Percentiles rank a stretch among this genome's conserved stretches.
Conservation (phyloP, 1,140 invertebrate species). For the Drosophila auraria region DNA sequence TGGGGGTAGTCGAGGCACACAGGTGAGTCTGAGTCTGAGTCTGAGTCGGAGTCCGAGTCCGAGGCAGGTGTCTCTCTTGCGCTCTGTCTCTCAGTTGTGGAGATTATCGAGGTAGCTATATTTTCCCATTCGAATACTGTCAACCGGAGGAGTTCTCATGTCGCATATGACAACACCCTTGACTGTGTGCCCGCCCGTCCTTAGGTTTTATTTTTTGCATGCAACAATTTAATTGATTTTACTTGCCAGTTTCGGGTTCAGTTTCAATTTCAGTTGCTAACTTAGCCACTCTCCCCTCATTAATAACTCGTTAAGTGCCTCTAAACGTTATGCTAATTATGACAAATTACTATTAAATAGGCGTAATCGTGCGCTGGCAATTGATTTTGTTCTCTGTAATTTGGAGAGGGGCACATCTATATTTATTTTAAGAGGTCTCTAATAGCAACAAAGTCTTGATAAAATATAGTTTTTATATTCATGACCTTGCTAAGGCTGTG, state of each 20-base stretch:
- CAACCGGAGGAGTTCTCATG: constrained; percentile 8
- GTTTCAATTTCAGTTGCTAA: constrained; percentile 16
- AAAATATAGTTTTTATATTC: not conserved
- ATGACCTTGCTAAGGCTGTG: not conserved
- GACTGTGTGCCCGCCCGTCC: constrained; percentile 12
- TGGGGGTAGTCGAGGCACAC: constrained; percentile 16
- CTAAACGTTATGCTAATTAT: constrained; percentile 81
- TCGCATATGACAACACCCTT: constrained; percentile 41
- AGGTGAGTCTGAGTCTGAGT: constrained; percentile 16
- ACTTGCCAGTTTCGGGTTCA: constrained; percentile 24
- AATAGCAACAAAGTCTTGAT: not conserved
- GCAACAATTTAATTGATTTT: constrained; percentile 77
- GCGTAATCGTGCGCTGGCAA: constrained; percentile 66
- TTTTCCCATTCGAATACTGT: constrained; percentile 25
- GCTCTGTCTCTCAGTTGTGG: not conserved
- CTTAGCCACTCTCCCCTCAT: constrained; percentile 27
- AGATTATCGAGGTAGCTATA: constrained; percentile 31
- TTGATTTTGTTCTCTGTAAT: constrained; percentile 52
- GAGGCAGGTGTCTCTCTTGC: constrained; percentile 33
- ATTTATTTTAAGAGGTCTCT: not conserved
- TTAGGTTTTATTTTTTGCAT: constrained; percentile 20
- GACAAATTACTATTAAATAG: constrained; percentile 80
- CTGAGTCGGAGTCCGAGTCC: not conserved
- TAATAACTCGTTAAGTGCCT: constrained; percentile 65
- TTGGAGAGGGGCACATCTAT: constrained; percentile 7